Conservation (phyloP, 1,140 invertebrate species). For the Lanistes nyassanus region DNA sequence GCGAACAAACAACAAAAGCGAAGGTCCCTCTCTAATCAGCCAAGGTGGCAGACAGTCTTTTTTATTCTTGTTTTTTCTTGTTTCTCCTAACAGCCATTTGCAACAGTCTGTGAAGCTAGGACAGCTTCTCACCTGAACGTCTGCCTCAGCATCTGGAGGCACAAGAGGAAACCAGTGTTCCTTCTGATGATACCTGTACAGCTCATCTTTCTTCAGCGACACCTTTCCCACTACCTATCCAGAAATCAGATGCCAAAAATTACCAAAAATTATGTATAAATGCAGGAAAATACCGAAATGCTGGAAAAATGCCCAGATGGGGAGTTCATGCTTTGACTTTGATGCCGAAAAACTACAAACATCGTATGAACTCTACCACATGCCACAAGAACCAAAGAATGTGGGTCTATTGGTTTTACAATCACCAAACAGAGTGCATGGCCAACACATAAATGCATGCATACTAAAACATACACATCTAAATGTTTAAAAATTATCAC, state of each 20-base stretch:
- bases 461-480: not conserved
- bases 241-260: not conserved
- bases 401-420: not conserved
- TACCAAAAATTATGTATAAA: not conserved
- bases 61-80: too few relatives aligned
- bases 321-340: too few relatives aligned
- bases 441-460: not conserved
- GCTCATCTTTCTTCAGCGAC: conserved; percentile 85
- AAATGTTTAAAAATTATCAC: conserved; percentile 27
- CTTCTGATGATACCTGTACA: conserved; percentile 86
- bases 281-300: too few relatives aligned
- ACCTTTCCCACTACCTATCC: conserved; percentile 83
- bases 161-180: conserved; percentile 90
- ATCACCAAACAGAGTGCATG: not conserved
- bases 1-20: not conserved
- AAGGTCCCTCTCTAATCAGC: too few relatives aligned
- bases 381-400: not conserved
- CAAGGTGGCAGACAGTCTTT: too few relatives aligned
- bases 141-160: conserved; percentile 84
- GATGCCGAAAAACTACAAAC: not conserved
- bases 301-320: too few relatives aligned
- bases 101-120: too few relatives aligned
- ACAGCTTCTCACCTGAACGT: conserved; percentile 77
- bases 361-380: not conserved
- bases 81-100: too few relatives aligned